These are phyloP conservation scores for Caligus rogercresseyi DNA, from an alignment of 1,140 invertebrate genomes.

Conservation along the genomic window DNA sequence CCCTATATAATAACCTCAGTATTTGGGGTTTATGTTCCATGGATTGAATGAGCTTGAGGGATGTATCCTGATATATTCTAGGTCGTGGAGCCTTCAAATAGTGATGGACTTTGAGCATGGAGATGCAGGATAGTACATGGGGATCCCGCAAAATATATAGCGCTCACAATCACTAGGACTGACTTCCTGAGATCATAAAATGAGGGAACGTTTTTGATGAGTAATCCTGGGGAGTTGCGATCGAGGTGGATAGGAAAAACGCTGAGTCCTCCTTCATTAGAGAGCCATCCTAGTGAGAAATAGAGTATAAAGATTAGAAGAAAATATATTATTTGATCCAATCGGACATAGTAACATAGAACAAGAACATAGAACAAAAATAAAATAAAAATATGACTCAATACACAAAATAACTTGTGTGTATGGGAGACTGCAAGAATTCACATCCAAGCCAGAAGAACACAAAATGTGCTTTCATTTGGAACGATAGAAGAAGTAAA, in stretches of 20 bases:
- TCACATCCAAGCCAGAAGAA: too few relatives aligned
- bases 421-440: too few relatives aligned
- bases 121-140: conserved; percentile 29
- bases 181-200: conserved; percentile 26
- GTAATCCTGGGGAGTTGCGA: conserved; percentile 9
- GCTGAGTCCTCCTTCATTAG: conserved; percentile 12
- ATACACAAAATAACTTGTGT: too few relatives aligned
- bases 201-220: conserved; percentile 22
- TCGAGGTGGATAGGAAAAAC: conserved; percentile 19
- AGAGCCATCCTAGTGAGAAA: neutral
- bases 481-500: too few relatives aligned
- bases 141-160: conserved; percentile 30
- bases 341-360: neutral
- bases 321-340: neutral
- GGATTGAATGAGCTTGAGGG: neutral
- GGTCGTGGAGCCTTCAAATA: conserved; percentile 1
- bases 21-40: neutral
- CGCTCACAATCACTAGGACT: conserved; percentile 26
- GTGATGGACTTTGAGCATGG: conserved; percentile 19
- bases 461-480: too few relatives aligned
- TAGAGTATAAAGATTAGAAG: neutral
- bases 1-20: neutral
- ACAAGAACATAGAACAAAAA: neutral
- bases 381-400: too few relatives aligned
- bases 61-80: neutral